A percentile compares a stretch with the other conserved stretches of the same genome.
Evolutionary conservation across 2,113 vertebrate species (phyloP).

Genomic region (Syngnathus typhle): DNA sequence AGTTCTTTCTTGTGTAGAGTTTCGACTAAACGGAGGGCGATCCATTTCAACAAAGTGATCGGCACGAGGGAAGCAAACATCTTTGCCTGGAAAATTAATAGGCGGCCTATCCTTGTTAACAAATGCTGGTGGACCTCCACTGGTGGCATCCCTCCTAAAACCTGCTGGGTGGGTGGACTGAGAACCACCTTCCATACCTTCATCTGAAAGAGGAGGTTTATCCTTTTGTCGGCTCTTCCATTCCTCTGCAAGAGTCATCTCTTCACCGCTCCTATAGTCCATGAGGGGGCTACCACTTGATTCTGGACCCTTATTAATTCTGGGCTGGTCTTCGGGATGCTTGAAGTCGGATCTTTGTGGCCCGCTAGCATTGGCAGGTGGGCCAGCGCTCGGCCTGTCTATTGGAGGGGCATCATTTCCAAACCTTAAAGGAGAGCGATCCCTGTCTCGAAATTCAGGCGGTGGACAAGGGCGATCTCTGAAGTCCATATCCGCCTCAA

Average conservation of each 20-base stretch:
- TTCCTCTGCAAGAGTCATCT: slow-evolving; percentile 69
- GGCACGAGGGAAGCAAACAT: slow-evolving; percentile 44
- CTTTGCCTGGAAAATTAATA: slow-evolving; percentile 59
- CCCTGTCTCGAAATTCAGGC: slow-evolving; percentile 67
- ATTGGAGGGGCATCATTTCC: slow-evolving; percentile 43
- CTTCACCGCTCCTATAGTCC: slow-evolving; percentile 66
- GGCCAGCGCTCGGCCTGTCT: slow-evolving; percentile 57
- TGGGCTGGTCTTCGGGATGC: slow-evolving; percentile 33
- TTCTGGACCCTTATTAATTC: slow-evolving; percentile 54
- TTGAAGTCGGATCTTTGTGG: slow-evolving; percentile 50
- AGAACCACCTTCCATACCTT: slow-evolving; percentile 36
- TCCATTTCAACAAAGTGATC: slow-evolving; percentile 51
- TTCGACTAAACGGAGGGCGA: slow-evolving; percentile 39
- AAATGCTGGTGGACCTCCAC: slow-evolving; percentile 45
- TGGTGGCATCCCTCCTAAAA: slow-evolving; percentile 50
- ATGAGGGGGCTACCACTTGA: slow-evolving; percentile 49
- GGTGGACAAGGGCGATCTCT: slow-evolving; percentile 78
- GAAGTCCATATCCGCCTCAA: slow-evolving; percentile 81
- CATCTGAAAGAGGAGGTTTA: slow-evolving; percentile 35
- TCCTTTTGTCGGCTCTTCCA: slow-evolving; percentile 66
- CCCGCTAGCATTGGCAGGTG: slow-evolving; percentile 46
- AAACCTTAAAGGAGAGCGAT: slow-evolving; percentile 65
- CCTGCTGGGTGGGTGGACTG: slow-evolving; percentile 44
- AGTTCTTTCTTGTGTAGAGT: slow-evolving; percentile 46
- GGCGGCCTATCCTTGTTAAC: slow-evolving; percentile 38